Evolutionary conservation across 2,888 invertebrate genomes (phyloP).

Genomic region (Halictus ligatus): DNA sequence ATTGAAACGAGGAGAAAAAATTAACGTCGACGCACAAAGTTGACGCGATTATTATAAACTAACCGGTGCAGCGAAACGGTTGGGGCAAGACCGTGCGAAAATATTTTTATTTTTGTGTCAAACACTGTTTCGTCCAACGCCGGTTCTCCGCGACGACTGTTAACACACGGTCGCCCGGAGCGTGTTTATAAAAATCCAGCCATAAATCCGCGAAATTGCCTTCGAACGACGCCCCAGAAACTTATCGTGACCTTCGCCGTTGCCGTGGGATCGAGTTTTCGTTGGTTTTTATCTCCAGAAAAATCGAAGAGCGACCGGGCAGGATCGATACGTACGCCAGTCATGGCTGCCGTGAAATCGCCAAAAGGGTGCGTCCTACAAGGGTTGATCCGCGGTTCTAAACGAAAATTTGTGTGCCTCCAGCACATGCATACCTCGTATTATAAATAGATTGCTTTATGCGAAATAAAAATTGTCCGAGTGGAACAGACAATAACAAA

Average conservation of each 20-base stretch:
- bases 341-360: too few relatives aligned
- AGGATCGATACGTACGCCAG: neutral
- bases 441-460: too few relatives aligned
- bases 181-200: constrained; percentile 34
- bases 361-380: too few relatives aligned
- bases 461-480: too few relatives aligned
- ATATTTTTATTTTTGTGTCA: neutral
- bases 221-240: neutral
- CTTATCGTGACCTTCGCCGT: constrained; percentile 2
- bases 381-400: too few relatives aligned
- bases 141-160: neutral
- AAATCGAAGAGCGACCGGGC: neutral
- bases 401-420: too few relatives aligned
- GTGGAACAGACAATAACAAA: too few relatives aligned
- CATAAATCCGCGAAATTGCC: constrained; percentile 25
- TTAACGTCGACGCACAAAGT: too few relatives aligned
- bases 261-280: neutral
- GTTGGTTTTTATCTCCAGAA: neutral
- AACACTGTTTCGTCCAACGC: neutral
- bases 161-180: neutral
- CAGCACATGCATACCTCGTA: too few relatives aligned
- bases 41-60: too few relatives aligned
- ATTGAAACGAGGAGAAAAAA: too few relatives aligned
- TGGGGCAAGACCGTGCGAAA: neutral
- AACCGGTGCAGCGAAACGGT: too few relatives aligned